Evolutionary conservation across 2,797 vertebrate species (phyloP).

Genomic region (Characodon lateralis): DNA sequence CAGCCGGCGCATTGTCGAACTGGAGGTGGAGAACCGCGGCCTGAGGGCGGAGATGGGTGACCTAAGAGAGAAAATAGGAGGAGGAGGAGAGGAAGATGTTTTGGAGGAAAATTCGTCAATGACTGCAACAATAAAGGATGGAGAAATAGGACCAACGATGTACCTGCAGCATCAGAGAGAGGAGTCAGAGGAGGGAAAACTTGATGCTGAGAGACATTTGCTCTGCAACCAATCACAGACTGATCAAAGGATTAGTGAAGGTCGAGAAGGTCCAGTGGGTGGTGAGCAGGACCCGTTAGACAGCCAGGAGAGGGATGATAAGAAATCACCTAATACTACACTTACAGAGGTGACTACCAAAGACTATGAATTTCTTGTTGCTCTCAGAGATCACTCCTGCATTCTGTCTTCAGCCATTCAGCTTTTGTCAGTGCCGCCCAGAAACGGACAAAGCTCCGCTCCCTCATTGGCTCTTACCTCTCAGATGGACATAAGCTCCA

Average conservation of each 20-base stretch:
- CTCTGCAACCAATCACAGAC: slow-evolving; percentile 73
- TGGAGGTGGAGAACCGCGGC: slow-evolving; percentile 96
- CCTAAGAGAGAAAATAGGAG: slow-evolving; percentile 76
- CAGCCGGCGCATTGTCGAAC: slow-evolving; percentile 94
- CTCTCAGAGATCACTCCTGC: slow-evolving; percentile 87
- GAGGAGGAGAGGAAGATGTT: slow-evolving; percentile 77
- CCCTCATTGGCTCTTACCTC: slow-evolving; percentile 40
- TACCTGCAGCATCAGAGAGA: slow-evolving; percentile 80
- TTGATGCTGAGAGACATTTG: slow-evolving; percentile 77
- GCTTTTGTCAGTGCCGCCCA: slow-evolving; percentile 80
- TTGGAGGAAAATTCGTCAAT: slow-evolving; percentile 65
- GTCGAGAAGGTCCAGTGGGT: slow-evolving; percentile 75
- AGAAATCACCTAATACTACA: slow-evolving; percentile 13
- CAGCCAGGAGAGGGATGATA: slow-evolving; percentile 37
- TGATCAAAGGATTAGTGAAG: slow-evolving; percentile 75
- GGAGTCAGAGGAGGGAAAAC: slow-evolving; percentile 80
- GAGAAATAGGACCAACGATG: slow-evolving; percentile 63
- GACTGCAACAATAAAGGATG: slow-evolving; percentile 52
- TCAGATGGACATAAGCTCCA: slow-evolving; percentile 41
- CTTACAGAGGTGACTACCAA: slow-evolving; percentile 71
- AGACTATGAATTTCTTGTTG: slow-evolving; percentile 83
- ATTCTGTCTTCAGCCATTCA: slow-evolving; percentile 90
- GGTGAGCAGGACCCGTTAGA: slow-evolving; percentile 69
- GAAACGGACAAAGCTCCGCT: slow-evolving; percentile 82
- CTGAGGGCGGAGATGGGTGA: slow-evolving; percentile 91